Evolutionary conservation across 2,113 vertebrate species (phyloP), one percentile per base, ranked within the genome.

Genomic region (Ptyas mucosa): DNA sequence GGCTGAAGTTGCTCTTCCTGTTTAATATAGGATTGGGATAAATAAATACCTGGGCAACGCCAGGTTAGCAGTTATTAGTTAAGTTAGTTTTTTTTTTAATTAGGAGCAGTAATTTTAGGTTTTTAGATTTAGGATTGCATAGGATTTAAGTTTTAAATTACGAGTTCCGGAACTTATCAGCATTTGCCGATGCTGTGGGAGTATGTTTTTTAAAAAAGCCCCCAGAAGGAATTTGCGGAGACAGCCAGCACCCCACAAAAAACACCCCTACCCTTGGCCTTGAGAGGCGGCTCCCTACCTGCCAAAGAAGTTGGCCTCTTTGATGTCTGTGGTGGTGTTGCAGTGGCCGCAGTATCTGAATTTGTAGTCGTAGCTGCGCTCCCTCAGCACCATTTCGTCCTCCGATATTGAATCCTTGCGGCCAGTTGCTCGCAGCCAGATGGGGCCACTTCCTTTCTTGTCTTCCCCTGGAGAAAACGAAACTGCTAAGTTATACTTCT

Each of bases 301-400:
- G 97, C 99, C 99, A 87, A 99, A 99, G 97, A 99, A 99, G 97
- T 99, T 99, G 87, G 99, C 99, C 97, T 99, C 99, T 93, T 99
- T 99, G 97, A 99, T 99, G 88, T 99, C 99, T 0, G 99, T 99
- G 39, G 99, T 99, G 95, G 99, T 99, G 97, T 99, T 99, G 96
- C 99, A 99, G 97, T 99, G 99, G 89, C 99, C 99, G 10, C 99
- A 99, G 95, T 99, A 99, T 92, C 99, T 98, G 96, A 99, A 99
- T 91, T 99, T 99, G 95, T 99, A 99, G 97, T 99, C 99, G 0
- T 98, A 99, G 97, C 99, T 99, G 93, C 98, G 98, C 93, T 99
- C 99, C 95, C 99, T 97, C 94, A 99, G 97, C 95, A 99, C 98
- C 96, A 99, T 95, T 97, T 99, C 99, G 0, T 99, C 99, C 91